Evolutionary conservation across 2,113 vertebrate species (phyloP).

Genomic region (Pyxicephalus adspersus): DNA sequence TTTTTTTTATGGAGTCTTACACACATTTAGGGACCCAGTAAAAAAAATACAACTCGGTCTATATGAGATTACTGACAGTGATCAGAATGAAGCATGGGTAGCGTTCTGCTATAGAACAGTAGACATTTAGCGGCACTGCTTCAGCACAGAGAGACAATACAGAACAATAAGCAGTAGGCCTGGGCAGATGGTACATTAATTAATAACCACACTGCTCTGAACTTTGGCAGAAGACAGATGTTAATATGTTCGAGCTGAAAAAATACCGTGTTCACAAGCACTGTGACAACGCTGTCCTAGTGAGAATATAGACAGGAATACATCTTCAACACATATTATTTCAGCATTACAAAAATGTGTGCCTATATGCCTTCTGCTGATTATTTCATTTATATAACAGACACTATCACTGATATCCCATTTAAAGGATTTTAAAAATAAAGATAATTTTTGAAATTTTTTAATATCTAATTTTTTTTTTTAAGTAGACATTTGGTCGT

Average conservation of each 20-base stretch:
- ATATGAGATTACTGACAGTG: background rate
- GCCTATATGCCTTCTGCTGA: too few species aligned
- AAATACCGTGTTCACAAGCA: constrained; percentile 44
- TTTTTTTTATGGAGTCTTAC: constrained; percentile 2
- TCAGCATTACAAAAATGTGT: too few species aligned
- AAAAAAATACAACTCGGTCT: background rate
- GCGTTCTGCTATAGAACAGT: background rate
- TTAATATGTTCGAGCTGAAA: constrained; percentile 49
- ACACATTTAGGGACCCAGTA: background rate
- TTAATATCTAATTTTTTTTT: too few species aligned
- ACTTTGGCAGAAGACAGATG: constrained; percentile 56
- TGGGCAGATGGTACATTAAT: constrained; percentile 54
- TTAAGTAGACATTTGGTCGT: too few species aligned
- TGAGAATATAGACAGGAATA: constrained; percentile 2
- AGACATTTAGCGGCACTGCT: constrained; percentile 17
- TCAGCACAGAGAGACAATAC: constrained; percentile 15
- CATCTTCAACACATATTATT: background rate
- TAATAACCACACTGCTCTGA: constrained; percentile 54
- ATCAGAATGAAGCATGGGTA: constrained; percentile 1
- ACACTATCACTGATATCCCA: too few species aligned
- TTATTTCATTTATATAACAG: too few species aligned
- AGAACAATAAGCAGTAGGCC: constrained; percentile 38
- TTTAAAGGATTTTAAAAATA: too few species aligned
- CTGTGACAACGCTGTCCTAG: constrained; percentile 32
- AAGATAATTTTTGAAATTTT: too few species aligned